Conservation (phyloP, 2,888 invertebrate species). For the Drosophila borealis region DNA sequence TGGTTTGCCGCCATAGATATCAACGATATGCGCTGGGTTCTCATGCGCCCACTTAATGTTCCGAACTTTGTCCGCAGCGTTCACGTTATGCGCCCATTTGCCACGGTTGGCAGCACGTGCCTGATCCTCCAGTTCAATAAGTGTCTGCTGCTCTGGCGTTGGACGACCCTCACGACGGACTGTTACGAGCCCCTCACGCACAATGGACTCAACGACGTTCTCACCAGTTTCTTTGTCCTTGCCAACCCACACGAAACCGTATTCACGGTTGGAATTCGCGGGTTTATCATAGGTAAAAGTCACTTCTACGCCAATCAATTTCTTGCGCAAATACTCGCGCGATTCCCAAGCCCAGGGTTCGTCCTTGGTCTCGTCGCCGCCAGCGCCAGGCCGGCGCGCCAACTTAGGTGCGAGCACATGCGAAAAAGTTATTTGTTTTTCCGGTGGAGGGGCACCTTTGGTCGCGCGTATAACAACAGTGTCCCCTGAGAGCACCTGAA, state of each 20-base stretch:
- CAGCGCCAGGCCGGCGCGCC: slow-evolving; percentile 89
- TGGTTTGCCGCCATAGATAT: slow-evolving; percentile 93
- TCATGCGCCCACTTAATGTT: slow-evolving; percentile 96
- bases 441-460: slow-evolving; percentile 94
- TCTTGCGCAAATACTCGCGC: slow-evolving; percentile 96
- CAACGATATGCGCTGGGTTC: slow-evolving; percentile 92
- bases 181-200: slow-evolving; percentile 95
- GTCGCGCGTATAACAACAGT: slow-evolving; percentile 96
- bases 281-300: slow-evolving; percentile 93
- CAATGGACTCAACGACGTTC: slow-evolving; percentile 94
- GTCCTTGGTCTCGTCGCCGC: slow-evolving; percentile 90
- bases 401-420: slow-evolving; percentile 97
- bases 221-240: slow-evolving; percentile 92
- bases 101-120: slow-evolving; percentile 96
- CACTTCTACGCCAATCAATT: slow-evolving; percentile 96
- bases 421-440: slow-evolving; percentile 95
- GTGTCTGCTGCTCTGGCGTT: slow-evolving; percentile 89
- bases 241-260: slow-evolving; percentile 94
- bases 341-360: slow-evolving; percentile 99
- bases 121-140: slow-evolving; percentile 94
- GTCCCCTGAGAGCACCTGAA: slow-evolving; percentile 97
- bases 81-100: slow-evolving; percentile 87
- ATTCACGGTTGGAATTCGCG: slow-evolving; percentile 93
- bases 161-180: slow-evolving; percentile 89
- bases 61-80: slow-evolving; percentile 90